phyloP scores from a whole-genome alignment of 2,797 vertebrate species.

The Diplodus puntazzo region DNA sequence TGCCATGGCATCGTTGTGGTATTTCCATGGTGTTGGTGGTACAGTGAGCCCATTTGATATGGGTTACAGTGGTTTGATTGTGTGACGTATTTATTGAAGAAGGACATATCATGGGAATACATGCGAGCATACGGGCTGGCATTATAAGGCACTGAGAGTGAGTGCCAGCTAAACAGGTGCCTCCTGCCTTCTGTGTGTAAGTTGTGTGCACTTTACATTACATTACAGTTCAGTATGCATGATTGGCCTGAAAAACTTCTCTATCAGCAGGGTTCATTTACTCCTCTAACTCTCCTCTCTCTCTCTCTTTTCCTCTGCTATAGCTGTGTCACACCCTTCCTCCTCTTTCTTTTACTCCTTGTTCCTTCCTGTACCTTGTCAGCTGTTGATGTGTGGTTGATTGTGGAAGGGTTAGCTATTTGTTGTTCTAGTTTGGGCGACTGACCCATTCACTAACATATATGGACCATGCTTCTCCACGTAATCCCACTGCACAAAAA shows the following conservation, averaged over 20 bases:
- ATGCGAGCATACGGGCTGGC: constrained; percentile 1
- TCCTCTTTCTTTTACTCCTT: constrained; percentile 16
- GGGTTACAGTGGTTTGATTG: constrained; percentile 70
- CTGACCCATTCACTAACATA: neutral
- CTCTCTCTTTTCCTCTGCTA: neutral
- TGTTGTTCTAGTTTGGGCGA: neutral
- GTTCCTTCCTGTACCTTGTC: constrained; percentile 35
- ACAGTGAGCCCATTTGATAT: constrained; percentile 53
- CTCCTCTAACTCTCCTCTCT: neutral
- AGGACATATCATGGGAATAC: constrained; percentile 19
- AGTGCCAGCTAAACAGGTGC: neutral
- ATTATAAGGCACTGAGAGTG: neutral
- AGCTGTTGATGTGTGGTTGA: constrained; percentile 19
- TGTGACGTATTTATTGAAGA: constrained; percentile 29
- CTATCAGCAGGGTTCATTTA: neutral
- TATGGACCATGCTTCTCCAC: too few species aligned
- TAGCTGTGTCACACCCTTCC: constrained; percentile 20
- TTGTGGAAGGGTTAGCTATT: neutral
- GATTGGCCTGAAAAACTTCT: neutral
- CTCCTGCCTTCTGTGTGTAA: constrained; percentile 2
- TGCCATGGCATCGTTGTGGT: constrained; percentile 50
- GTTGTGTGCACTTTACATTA: neutral
- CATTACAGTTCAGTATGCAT: neutral
- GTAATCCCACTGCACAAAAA: too few species aligned
- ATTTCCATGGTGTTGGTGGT: constrained; percentile 44